Base-by-base conservation (phyloP, 1,140 invertebrate species). In the Psix sp. region DNA sequence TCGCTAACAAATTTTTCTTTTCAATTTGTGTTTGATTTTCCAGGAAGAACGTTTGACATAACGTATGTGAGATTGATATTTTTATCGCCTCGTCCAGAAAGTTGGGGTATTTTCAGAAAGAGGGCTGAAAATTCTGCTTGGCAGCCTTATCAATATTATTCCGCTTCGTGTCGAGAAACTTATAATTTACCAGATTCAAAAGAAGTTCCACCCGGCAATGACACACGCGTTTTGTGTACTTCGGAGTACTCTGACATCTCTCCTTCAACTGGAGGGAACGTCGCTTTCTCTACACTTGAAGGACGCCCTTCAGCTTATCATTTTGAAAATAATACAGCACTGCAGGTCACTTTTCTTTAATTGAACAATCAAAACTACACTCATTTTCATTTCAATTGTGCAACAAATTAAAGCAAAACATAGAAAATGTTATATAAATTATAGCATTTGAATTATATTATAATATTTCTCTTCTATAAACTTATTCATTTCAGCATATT, bases 201-300 rank as follows among this genome's bases (percentile, higher is more conserved):
- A 6, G 90, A 92, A 35, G 92, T 94, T 0, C 88, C 89, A 9
- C 84, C 90, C 9, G 92, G 92, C 0, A 91, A 93, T 38, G 91
- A 94, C 42, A 95, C 95, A 0, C 89, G 93, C 40, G 96, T 98
- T 0, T 89, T 99, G 2, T 99, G 98, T 82, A 98, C 95, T 1
- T 94, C 95, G 17, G 97, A 99, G 82, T 99, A 96, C 86, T 98
- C 96, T 5, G 98, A 99, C 82, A 98, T 99, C 76, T 98, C 97
- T 0, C 98, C 98, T 0, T 84, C 99, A 38, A 94, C 93, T 0
- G 96, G 95, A n/a, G 98, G 97, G 14, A 97, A 94, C 78, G 96
- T 99, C 1, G 94, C 96, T 1, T 99, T 99, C 85, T 96, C 96
- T 9, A 99, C 98, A 0, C 88, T 99, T 0, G 97, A 99, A 86